Conservation (phyloP, 2,797 vertebrate species). For the Anas capensis region DNA sequence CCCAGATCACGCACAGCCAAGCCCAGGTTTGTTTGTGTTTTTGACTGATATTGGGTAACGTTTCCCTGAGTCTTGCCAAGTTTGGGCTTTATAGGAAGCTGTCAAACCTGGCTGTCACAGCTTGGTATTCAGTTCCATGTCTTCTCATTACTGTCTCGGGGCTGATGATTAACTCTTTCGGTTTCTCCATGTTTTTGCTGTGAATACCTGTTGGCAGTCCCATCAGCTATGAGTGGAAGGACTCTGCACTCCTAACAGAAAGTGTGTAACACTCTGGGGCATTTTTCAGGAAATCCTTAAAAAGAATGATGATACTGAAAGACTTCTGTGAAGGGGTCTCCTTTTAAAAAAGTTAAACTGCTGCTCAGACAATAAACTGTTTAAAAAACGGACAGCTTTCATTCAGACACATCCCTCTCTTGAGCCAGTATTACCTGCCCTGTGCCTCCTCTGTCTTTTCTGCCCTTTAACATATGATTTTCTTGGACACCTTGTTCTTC, state of each 20-base stretch:
- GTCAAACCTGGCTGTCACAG: background rate
- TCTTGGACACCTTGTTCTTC: background rate
- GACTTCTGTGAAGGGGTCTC: background rate
- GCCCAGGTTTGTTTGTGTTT: background rate
- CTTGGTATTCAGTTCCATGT: background rate
- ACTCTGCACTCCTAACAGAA: background rate
- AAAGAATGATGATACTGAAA: background rate
- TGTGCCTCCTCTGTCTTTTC: background rate
- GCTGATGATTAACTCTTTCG: background rate
- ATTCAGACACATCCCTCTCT: background rate
- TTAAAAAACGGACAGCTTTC: background rate
- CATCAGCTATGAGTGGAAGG: background rate
- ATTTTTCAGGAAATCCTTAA: background rate
- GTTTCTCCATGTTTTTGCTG: background rate
- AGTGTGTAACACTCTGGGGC: background rate
- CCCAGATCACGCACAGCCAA: background rate
- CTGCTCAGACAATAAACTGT: background rate
- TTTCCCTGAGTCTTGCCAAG: background rate
- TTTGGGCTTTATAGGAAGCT: background rate
- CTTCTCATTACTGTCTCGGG: background rate
- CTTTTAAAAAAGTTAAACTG: background rate
- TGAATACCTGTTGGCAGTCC: background rate
- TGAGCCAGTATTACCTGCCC: background rate
- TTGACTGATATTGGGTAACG: background rate
- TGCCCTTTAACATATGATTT: conserved; percentile 13